Conservation (phyloP, 1,140 invertebrate species). For the Lepidotrigona ventralis region DNA sequence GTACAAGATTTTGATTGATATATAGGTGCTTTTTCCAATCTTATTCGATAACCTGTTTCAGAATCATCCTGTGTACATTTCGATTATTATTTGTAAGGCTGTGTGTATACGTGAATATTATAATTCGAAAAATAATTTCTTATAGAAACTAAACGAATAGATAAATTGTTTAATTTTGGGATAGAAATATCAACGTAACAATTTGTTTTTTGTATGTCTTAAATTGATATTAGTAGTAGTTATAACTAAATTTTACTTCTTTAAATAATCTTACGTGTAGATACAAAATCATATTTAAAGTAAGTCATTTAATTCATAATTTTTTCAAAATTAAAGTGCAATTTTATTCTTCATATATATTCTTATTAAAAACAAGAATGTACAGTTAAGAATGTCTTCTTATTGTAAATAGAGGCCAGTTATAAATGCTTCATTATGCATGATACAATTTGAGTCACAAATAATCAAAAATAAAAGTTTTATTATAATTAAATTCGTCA, state of each 20-base stretch:
- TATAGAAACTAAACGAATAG: not conserved
- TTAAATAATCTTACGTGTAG: slow-evolving; percentile 11
- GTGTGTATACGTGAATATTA: slow-evolving; percentile 1
- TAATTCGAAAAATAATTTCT: slow-evolving; percentile 13
- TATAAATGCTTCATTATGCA: not conserved
- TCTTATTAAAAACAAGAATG: not conserved
- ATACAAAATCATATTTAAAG: not conserved
- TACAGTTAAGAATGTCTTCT: not conserved
- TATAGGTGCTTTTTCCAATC: slow-evolving; percentile 19
- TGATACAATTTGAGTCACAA: not conserved
- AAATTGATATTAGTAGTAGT: slow-evolving; percentile 2
- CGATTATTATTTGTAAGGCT: slow-evolving; percentile 2
- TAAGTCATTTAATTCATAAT: not conserved
- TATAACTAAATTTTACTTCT: not conserved
- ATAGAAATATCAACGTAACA: not conserved
- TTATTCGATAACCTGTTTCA: slow-evolving; percentile 25
- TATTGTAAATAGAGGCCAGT: slow-evolving; percentile 30
- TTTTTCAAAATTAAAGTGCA: not conserved
- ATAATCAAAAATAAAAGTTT: slow-evolving; percentile 1
- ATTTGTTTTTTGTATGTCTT: slow-evolving; percentile 6
- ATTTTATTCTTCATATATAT: not conserved
- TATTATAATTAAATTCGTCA: not conserved
- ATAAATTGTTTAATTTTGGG: not conserved
- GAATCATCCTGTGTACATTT: slow-evolving; percentile 11
- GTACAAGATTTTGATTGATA: not conserved